These are phyloP conservation scores for Labeo calbasu DNA, from an alignment of 2,797 vertebrate species.

Conservation along the genomic window DNA sequence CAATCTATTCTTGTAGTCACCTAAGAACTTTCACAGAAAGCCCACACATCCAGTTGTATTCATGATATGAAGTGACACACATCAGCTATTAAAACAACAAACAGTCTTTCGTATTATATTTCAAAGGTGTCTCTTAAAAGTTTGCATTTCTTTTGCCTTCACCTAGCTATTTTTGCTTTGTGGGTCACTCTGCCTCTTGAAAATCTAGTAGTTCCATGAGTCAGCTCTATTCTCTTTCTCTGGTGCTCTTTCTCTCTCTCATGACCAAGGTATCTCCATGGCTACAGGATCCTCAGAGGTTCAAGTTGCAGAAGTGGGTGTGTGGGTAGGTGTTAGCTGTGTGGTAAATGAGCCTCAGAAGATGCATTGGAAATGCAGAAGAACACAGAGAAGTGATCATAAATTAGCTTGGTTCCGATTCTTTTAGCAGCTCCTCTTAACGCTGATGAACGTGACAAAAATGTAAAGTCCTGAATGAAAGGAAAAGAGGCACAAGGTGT, in stretches of 20 bases:
- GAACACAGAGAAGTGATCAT: constrained; percentile 18
- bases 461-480: constrained; percentile 27
- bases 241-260: constrained; percentile 38
- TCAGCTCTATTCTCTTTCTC: constrained; percentile 51
- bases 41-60: not conserved
- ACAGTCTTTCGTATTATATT: not conserved
- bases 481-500: not conserved
- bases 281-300: constrained; percentile 53
- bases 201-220: constrained; percentile 46
- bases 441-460: not conserved
- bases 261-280: constrained; percentile 60
- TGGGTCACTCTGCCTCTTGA: constrained; percentile 31
- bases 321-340: constrained; percentile 54
- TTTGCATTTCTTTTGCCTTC: constrained; percentile 10
- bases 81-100: not conserved
- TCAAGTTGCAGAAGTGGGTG: constrained; percentile 50
- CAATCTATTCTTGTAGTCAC: constrained; percentile 18
- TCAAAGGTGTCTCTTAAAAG: not conserved
- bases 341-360: constrained; percentile 38
- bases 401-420: constrained; percentile 10
- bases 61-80: not conserved
- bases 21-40: constrained; percentile 1
- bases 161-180: constrained; percentile 9
- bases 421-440: constrained; percentile 35
- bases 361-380: constrained; percentile 29